These are phyloP conservation scores for Progne subis DNA, from an alignment of 2,113 vertebrate species.

Conservation along the genomic window DNA sequence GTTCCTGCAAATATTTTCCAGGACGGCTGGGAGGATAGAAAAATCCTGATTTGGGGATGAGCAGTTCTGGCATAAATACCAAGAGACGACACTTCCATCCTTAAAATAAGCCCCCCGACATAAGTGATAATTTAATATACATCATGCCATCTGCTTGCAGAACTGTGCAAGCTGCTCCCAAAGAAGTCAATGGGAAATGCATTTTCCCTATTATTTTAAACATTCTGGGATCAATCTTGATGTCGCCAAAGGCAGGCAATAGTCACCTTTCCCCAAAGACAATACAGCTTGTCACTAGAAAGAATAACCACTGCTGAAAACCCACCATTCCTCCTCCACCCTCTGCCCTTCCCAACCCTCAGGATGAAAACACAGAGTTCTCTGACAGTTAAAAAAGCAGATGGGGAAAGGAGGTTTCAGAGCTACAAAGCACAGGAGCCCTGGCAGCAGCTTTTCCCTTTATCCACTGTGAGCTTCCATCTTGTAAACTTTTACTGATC, in stretches of 20 bases:
- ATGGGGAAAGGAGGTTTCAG: not conserved
- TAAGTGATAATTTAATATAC: conserved; percentile 71
- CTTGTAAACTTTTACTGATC: not conserved
- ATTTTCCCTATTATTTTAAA: conserved; percentile 9
- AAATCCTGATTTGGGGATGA: conserved; percentile 52
- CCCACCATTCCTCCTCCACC: not conserved
- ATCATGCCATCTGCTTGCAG: conserved; percentile 63
- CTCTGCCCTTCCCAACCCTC: not conserved
- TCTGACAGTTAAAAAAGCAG: not conserved
- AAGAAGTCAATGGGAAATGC: conserved; percentile 21
- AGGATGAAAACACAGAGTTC: not conserved
- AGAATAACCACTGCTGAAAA: not conserved
- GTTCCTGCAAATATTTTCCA: conserved; percentile 29
- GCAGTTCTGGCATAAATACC: conserved; percentile 61
- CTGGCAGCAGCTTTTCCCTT: not conserved
- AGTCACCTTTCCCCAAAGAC: conserved; percentile 2
- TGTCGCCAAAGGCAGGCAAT: not conserved
- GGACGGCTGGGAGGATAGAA: not conserved
- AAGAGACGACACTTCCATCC: conserved; percentile 60
- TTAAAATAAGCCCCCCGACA: conserved; percentile 66
- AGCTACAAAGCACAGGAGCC: not conserved
- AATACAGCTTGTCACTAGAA: not conserved
- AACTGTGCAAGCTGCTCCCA: conserved; percentile 44
- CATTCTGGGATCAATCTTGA: not conserved
- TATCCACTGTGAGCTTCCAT: not conserved